phyloP scores from a whole-genome alignment of 92 coral and sea anemone species.

The Palythoa caribaeorum region DNA sequence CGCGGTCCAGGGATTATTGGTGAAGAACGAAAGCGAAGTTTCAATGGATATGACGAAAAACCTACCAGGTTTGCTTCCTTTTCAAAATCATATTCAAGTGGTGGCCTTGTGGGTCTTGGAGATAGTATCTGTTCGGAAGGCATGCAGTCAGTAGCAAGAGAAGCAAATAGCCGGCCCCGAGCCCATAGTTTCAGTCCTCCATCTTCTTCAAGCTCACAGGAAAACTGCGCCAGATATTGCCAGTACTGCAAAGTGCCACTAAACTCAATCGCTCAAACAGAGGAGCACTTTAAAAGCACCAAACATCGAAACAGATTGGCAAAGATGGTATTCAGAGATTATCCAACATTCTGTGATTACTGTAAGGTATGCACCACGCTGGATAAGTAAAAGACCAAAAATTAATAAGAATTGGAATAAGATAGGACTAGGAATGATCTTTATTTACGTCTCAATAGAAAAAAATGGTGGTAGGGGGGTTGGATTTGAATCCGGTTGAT shows the following conservation, averaged over 20 bases:
- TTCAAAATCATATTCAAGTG: conserved; percentile 21
- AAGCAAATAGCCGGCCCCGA: conserved; percentile 1
- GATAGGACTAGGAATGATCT: too few species aligned
- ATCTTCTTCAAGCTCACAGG: conserved; percentile 25
- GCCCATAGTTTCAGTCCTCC: conserved; percentile 35
- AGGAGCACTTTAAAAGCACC: conserved; percentile 90
- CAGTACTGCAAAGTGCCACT: conserved; percentile 82
- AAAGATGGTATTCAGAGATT: conserved; percentile 75
- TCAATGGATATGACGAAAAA: conserved; percentile 45
- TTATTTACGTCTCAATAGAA: too few species aligned
- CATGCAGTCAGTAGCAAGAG: neutral
- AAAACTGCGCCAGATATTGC: conserved; percentile 65
- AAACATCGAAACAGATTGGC: conserved; percentile 90
- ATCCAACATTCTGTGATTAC: conserved; percentile 81
- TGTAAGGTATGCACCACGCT: conserved; percentile 59
- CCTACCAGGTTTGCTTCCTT: neutral
- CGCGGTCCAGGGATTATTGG: conserved; percentile 79
- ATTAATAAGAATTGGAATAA: too few species aligned
- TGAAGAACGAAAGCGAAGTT: conserved; percentile 63
- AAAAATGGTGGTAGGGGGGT: too few species aligned
- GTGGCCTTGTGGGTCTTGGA: conserved; percentile 14
- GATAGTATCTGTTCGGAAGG: neutral
- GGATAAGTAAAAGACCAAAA: too few species aligned
- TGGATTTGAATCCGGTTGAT: too few species aligned
- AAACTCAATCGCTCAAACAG: conserved; percentile 73